phyloP scores from a whole-genome alignment of 2,888 invertebrate species.

The Dermolepida albohirtum region DNA sequence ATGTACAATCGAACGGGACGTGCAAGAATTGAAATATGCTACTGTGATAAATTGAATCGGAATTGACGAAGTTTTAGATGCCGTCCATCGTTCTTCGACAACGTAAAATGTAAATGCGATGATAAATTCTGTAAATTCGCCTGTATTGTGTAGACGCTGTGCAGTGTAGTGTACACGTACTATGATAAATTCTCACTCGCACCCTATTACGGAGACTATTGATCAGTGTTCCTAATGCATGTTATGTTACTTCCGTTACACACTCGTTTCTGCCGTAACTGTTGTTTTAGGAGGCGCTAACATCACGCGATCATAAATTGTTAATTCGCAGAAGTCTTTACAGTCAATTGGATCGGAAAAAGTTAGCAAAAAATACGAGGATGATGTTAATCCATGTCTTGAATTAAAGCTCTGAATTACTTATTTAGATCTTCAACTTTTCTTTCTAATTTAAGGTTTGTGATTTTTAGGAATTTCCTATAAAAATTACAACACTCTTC shows the following conservation, averaged over 20 bases:
- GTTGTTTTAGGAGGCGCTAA: conserved; percentile 31
- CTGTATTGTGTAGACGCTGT: conserved; percentile 1
- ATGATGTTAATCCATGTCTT: too few species aligned
- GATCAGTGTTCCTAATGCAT: conserved; percentile 28
- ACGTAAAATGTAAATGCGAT: conserved; percentile 27
- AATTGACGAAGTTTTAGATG: conserved; percentile 26
- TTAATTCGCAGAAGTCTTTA: neutral
- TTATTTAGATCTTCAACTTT: too few species aligned
- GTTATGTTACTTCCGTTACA: conserved; percentile 28
- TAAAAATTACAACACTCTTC: too few species aligned
- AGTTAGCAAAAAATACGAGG: too few species aligned
- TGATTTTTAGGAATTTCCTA: too few species aligned
- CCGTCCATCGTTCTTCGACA: conserved; percentile 6
- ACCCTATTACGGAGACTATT: conserved; percentile 14
- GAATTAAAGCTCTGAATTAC: too few species aligned
- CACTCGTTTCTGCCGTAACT: conserved; percentile 1
- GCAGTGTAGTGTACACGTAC: conserved; percentile 13
- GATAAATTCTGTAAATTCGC: conserved; percentile 24
- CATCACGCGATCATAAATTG: conserved; percentile 21
- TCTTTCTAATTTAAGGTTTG: too few species aligned
- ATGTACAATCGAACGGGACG: conserved; percentile 18
- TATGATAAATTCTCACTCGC: conserved; percentile 25
- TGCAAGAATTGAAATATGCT: conserved; percentile 15
- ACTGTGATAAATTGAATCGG: conserved; percentile 18
- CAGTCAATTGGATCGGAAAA: too few species aligned